Percentiles rank a stretch among this genome's conserved stretches.
Conservation (phyloP, 2,888 invertebrate genomes). For the Apeira syringaria region DNA sequence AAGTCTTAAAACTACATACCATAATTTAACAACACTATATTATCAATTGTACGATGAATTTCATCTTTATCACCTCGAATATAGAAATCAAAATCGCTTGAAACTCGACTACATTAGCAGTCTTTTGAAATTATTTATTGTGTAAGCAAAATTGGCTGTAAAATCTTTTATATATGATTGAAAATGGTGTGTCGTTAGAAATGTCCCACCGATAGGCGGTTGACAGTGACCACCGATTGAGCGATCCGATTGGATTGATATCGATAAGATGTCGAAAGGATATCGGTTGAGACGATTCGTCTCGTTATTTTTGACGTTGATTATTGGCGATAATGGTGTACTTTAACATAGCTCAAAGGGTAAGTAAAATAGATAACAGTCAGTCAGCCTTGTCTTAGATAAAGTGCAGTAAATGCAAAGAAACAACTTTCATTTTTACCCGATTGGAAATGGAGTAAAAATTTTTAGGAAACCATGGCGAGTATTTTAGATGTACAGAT, state of each 20-base stretch:
- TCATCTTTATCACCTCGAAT: conserved; percentile 21
- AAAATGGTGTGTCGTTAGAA: conserved; percentile 38
- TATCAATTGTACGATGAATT: not conserved
- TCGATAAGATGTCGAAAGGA: conserved; percentile 57
- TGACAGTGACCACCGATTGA: conserved; percentile 68
- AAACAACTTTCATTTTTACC: no score
- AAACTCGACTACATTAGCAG: not conserved
- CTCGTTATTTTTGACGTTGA: conserved; percentile 60
- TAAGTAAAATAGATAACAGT: conserved; percentile 15
- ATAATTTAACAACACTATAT: conserved; percentile 5
- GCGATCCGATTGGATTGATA: conserved; percentile 55
- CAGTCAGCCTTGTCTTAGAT: no score
- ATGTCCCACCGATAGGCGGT: conserved; percentile 52
- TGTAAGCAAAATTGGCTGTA: conserved; percentile 22
- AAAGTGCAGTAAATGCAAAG: no score
- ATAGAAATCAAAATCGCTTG: conserved; percentile 32
- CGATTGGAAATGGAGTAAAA: no score
- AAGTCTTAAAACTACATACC: conserved; percentile 40
- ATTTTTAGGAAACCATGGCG: no score
- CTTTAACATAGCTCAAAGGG: conserved; percentile 23
- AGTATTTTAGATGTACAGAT: no score
- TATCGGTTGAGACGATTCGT: conserved; percentile 52
- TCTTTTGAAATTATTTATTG: not conserved
- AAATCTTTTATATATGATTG: conserved; percentile 30
- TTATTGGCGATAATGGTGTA: conserved; percentile 35